Percentiles rank a stretch among this genome's conserved stretches.
phyloP scores from a whole-genome alignment of 2,113 vertebrate genomes.

The Haplochromis vanheusdeni region DNA sequence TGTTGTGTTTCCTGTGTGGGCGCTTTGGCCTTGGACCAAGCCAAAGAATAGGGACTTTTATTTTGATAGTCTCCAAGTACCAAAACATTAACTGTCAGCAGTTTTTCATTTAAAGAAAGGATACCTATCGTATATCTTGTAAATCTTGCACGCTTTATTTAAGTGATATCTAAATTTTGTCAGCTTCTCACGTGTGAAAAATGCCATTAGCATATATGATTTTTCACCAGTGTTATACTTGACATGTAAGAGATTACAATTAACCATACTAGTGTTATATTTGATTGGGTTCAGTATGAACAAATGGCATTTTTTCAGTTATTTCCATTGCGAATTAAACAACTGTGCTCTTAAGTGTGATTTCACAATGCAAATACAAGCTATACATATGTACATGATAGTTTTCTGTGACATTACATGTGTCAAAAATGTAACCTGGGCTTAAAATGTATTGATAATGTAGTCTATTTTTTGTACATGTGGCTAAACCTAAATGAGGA shows the following conservation, averaged over 20 bases:
- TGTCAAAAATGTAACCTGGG: neutral
- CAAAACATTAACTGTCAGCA: neutral
- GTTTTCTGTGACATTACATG: neutral
- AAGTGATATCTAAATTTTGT: neutral
- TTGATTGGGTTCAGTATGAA: neutral
- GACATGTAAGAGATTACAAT: neutral
- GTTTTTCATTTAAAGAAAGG: neutral
- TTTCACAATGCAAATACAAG: neutral
- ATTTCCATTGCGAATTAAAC: neutral
- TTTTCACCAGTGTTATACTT: neutral
- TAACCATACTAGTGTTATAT: neutral
- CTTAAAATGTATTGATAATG: neutral
- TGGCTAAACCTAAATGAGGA: neutral
- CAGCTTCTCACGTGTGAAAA: neutral
- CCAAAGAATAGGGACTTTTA: conserved; percentile 14
- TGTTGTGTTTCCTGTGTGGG: conserved; percentile 33
- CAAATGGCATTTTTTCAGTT: neutral
- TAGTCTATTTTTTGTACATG: neutral
- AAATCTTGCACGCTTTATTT: fast-evolving
- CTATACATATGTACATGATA: neutral
- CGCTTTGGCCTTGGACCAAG: neutral
- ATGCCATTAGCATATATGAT: too few relatives aligned
- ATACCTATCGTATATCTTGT: neutral
- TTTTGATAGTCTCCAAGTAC: conserved; percentile 19
- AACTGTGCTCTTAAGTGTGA: neutral